phyloP scores from a whole-genome alignment of 2,888 invertebrate species.

The Rhogogaster chlorosoma region DNA sequence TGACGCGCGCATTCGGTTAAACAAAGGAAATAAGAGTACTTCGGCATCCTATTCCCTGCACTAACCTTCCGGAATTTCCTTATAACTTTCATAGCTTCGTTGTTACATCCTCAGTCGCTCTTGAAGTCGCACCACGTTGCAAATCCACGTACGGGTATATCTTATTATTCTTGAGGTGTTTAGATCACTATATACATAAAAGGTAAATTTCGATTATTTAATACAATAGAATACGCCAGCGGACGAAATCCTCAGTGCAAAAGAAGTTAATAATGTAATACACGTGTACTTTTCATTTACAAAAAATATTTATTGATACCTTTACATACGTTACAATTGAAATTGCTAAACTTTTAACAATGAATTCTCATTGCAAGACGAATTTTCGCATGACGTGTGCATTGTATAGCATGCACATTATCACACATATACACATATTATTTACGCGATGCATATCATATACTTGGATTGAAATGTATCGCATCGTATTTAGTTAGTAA shows the following conservation, averaged over 20 bases:
- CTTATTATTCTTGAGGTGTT: not conserved
- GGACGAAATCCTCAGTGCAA: not conserved
- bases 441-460: not conserved
- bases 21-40: not conserved
- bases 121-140: not conserved
- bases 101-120: not conserved
- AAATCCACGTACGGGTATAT: not conserved
- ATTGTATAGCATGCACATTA: not conserved
- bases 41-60: not conserved
- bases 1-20: not conserved
- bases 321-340: not conserved
- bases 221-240: not conserved
- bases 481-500: not conserved
- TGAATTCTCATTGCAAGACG: not conserved
- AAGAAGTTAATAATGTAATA: not conserved
- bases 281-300: not conserved
- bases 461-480: not conserved
- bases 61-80: constrained; percentile 4
- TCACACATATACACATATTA: not conserved
- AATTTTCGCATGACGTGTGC: constrained; percentile 4
- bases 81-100: not conserved
- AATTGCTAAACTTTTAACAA: not conserved
- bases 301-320: not conserved
- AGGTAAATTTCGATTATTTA: not conserved
- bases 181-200: not conserved